These are phyloP conservation scores for Aphrophora alni DNA, from an alignment of 2,888 invertebrate genomes.

Conservation along the genomic window DNA sequence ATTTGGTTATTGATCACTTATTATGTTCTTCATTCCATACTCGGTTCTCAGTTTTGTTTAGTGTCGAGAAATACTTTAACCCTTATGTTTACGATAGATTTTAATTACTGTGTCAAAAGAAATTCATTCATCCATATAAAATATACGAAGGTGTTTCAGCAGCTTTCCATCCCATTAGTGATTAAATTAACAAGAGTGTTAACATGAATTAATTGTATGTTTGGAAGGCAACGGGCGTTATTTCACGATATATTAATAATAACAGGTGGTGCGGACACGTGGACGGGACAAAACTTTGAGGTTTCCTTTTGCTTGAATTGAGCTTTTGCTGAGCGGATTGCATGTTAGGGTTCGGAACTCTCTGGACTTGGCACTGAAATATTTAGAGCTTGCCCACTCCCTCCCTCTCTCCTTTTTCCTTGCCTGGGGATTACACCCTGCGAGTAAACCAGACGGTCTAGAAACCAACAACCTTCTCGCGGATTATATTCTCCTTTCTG, in stretches of 20 bases:
- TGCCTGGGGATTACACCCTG: not conserved
- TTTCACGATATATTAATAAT: not conserved
- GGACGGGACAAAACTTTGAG: not conserved
- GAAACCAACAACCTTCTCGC: not conserved
- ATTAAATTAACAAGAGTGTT: not conserved
- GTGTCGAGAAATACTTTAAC: too few relatives aligned
- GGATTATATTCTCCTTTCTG: not conserved
- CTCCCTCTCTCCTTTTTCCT: not conserved
- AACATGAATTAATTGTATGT: not conserved
- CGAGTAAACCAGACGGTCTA: conserved; percentile 2
- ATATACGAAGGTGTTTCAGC: not conserved
- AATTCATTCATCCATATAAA: not conserved
- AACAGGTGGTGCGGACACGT: not conserved
- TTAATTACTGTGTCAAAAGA: not conserved
- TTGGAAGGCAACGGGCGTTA: not conserved
- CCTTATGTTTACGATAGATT: too few relatives aligned
- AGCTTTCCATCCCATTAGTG: not conserved
- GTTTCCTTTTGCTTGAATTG: conserved; percentile 6
- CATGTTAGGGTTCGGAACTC: not conserved
- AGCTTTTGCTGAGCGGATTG: not conserved
- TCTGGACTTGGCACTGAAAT: conserved; percentile 9
- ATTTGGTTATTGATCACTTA: too few relatives aligned
- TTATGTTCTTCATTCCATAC: too few relatives aligned
- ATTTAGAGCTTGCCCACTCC: not conserved
- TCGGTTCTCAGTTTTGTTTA: too few relatives aligned